Evolutionary conservation across 1,140 invertebrate genomes (phyloP).

Genomic region (Chlorops oryzae): DNA sequence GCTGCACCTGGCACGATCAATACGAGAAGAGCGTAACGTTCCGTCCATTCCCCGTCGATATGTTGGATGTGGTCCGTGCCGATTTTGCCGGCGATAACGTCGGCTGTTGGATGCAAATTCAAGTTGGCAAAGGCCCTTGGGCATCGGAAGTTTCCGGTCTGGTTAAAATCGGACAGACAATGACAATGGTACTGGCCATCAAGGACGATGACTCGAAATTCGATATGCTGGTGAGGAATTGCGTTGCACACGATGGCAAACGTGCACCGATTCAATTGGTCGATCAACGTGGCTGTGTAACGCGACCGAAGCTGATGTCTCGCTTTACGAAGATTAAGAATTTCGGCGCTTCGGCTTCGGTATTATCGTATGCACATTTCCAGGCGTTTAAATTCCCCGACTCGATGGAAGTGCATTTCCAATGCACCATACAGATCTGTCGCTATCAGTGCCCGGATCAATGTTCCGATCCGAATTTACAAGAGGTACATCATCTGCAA

Average conservation of each 20-base stretch:
- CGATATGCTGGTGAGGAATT: slow-evolving; percentile 91
- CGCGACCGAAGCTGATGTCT: slow-evolving; percentile 86
- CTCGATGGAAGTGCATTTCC: slow-evolving; percentile 94
- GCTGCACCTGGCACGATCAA: slow-evolving; percentile 93
- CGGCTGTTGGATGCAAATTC: slow-evolving; percentile 92
- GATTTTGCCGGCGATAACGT: slow-evolving; percentile 94
- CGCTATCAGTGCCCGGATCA: slow-evolving; percentile 88
- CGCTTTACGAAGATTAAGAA: slow-evolving; percentile 93
- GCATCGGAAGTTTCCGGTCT: slow-evolving; percentile 89
- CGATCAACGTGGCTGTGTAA: slow-evolving; percentile 87
- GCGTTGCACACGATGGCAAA: slow-evolving; percentile 90
- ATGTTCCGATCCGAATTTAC: slow-evolving; percentile 59
- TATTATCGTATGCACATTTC: slow-evolving; percentile 88
- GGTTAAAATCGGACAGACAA: slow-evolving; percentile 92
- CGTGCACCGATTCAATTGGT: slow-evolving; percentile 90
- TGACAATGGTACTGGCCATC: slow-evolving; percentile 95
- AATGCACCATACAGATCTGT: slow-evolving; percentile 92
- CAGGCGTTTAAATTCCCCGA: slow-evolving; percentile 95
- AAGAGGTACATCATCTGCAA: slow-evolving; percentile 52
- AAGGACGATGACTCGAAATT: slow-evolving; percentile 95
- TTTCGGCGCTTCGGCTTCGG: slow-evolving; percentile 85
- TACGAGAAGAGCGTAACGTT: slow-evolving; percentile 95
- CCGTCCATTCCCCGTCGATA: slow-evolving; percentile 89
- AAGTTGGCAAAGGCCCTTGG: slow-evolving; percentile 93
- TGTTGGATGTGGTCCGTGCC: slow-evolving; percentile 87